Evolutionary conservation across 2,888 invertebrate species (phyloP), one percentile per base, ranked within the genome.

Genomic region (Clepsis dumicolana): DNA sequence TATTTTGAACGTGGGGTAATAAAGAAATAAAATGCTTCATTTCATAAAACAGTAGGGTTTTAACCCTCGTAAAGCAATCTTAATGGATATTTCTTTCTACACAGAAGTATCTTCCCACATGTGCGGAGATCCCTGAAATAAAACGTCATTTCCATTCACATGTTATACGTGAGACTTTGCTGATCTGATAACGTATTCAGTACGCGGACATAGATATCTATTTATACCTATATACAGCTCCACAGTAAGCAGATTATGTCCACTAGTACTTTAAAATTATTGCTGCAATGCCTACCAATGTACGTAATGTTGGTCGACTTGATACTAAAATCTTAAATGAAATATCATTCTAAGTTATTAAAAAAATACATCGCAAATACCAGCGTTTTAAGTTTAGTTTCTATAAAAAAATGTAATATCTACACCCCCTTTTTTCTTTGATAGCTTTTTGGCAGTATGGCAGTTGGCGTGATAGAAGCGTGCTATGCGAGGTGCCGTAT

Each of bases 131-230:
- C 77, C 77, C 78, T 78, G 76, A 81, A 79, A 82, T 81, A 82
- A 81, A 77, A 78, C 77, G 76, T 78, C 79, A 79, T 82, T 83
- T 77, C 78, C 78, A 80, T 82, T 81, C 80, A 75, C 78, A 77
- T 75, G 74, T 74, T 77, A 77, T 75, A 80, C 81, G 78, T 78
- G 79, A 73, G 78, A 77, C 75, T 76, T 73, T 73, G 71, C 74
- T 79, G 77, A 78, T 78, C 77, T 74, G 74, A 78, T 82, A 79
- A 74, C 72, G 75, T 78, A 82, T 82, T 82, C 83, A 61, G 73
- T 68, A 53, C 76, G 73, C 80, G 77, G 69, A 71, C 70, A 60
- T 67, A 61, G 63, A 72, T 74, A 72, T 75, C 74, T 72, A 74
- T 75, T 74, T 73, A 77, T 75, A 73, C 71, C 65, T 79, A 75